Evolutionary conservation across 2,888 invertebrate species (phyloP), one percentile per base, ranked within the genome.

Genomic region (Lutraria lutraria): DNA sequence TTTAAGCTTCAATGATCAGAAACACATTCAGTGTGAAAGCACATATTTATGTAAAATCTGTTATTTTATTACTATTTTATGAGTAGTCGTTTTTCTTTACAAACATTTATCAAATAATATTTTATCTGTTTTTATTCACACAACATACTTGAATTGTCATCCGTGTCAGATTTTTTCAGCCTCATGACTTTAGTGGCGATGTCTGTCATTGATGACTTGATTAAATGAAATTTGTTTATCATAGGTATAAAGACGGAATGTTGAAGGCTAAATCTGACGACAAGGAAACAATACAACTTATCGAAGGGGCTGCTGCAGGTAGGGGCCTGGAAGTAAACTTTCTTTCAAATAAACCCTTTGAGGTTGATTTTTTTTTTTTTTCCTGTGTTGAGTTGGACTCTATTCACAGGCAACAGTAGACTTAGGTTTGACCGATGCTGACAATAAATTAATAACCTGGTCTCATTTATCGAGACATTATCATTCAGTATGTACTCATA

Each of bases 221-320:
- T 25, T 13, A n/a, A 6, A 68, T 68, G 63, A 68, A 68, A 68
- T 25, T 68, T 68, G 4, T 25, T 68, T 80, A 31, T 87, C 83
- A 13, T 84, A 96, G 96, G 95, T 96, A 96, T 88, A 95, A 94
- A 88, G 95, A 96, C 25, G 96, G 96, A 12, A 95, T 96, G 95
- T 89, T 96, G 85, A 94, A 95, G 81, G 96, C 96, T 10, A 95
- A 95, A 87, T 94, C 95, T n/a, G 94, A 95, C 53, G 96, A 96
- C 85, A 89, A 89, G 16, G 96, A 96, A 90, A 96, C 96, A 0
- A 90, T 95, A 25, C 94, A 94, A 53, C 93, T 96, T 88, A 96
- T 96, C 91, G 95, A 96, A 90, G 96, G 96, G 12, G 96, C 96
- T 82, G 95, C 96, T 52, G 95, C 96, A 53, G 96, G 96, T 81